Conservation (phyloP, 2,888 invertebrate species). For the Pemphredon lugubris region DNA sequence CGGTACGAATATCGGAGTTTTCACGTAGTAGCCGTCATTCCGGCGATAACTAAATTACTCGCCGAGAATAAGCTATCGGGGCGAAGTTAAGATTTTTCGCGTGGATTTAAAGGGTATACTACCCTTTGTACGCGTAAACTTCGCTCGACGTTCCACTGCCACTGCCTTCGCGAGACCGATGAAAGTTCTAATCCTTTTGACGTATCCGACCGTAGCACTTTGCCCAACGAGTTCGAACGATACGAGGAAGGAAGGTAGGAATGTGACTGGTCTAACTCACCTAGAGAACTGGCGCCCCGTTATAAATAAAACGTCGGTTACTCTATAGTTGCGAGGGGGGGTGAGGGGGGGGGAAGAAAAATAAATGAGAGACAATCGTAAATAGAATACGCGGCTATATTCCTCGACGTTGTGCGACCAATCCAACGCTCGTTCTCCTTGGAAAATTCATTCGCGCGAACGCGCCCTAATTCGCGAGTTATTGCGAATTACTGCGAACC, state of each 20-base stretch:
- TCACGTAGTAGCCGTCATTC: too few species aligned
- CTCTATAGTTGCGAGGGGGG: too few species aligned
- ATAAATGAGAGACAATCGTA: not conserved
- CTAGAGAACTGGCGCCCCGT: conserved; percentile 11
- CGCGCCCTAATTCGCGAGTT: too few species aligned
- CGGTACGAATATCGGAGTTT: not conserved
- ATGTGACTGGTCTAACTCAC: conserved; percentile 49
- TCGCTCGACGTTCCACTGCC: not conserved
- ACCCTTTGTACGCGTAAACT: conserved; percentile 23
- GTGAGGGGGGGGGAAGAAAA: too few species aligned
- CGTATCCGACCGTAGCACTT: conserved; percentile 50
- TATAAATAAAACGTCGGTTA: conserved; percentile 22
- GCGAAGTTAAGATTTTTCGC: conserved; percentile 34
- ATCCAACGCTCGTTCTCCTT: too few species aligned
- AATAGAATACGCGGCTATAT: too few species aligned
- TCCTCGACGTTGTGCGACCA: too few species aligned
- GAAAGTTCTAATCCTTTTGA: conserved; percentile 66
- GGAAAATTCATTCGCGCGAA: too few species aligned
- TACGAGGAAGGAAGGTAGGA: conserved; percentile 42
- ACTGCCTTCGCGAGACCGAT: conserved; percentile 55
- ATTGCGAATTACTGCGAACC: too few species aligned
- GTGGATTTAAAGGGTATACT: conserved; percentile 11
- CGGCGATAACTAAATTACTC: conserved; percentile 35
- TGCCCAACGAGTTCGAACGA: conserved; percentile 41
- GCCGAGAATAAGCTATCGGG: conserved; percentile 8